Conservation (phyloP, 2,113 vertebrate genomes). For the Leptosomus discolor region DNA sequence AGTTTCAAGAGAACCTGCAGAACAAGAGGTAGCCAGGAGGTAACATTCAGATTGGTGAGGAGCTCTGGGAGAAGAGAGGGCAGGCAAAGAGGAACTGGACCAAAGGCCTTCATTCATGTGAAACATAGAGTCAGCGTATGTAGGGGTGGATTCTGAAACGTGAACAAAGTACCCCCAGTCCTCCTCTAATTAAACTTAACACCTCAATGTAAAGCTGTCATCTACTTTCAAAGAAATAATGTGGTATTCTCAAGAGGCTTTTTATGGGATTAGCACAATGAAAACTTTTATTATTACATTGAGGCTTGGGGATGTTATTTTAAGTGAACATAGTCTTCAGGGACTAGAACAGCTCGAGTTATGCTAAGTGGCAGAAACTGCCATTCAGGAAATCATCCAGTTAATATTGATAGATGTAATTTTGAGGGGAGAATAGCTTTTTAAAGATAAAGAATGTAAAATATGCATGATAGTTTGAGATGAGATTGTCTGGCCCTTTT, state of each 20-base stretch:
- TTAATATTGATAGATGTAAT: not conserved
- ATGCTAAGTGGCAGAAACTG: not conserved
- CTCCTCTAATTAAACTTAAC: not conserved
- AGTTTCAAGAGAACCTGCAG: not conserved
- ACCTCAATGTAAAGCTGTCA: not conserved
- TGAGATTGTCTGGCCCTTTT: not conserved
- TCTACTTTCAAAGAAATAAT: not conserved
- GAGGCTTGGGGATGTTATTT: not conserved
- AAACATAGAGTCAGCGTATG: not conserved
- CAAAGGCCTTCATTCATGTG: not conserved
- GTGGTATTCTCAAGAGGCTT: not conserved
- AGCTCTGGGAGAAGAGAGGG: not conserved
- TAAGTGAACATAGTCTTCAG: not conserved
- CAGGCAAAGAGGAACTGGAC: not conserved
- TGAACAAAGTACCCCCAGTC: not conserved
- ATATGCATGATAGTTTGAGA: not conserved
- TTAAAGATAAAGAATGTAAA: not conserved
- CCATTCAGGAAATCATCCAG: not conserved
- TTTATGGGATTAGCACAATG: not conserved
- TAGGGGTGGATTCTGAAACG: not conserved
- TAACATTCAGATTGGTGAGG: not conserved
- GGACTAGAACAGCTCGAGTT: not conserved
- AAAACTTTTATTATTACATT: not conserved
- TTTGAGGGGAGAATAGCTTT: not conserved
- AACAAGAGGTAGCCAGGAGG: not conserved